These are phyloP conservation scores for Callimorpha dominula DNA, from an alignment of 2,888 invertebrate species.

Conservation along the genomic window DNA sequence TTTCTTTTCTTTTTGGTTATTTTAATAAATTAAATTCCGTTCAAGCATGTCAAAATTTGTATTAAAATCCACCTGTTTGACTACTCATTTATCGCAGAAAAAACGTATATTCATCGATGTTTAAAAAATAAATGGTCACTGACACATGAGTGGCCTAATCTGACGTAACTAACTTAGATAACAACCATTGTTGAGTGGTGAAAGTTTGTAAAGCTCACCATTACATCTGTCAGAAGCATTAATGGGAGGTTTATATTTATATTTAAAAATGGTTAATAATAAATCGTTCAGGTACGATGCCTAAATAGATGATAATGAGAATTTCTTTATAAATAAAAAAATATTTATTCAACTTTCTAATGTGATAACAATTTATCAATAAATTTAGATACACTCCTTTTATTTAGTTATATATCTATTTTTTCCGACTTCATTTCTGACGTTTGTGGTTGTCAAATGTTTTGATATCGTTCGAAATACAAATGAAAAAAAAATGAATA, in stretches of 20 bases:
- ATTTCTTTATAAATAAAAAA: neutral
- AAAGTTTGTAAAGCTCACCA: constrained; percentile 60
- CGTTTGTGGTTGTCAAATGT: neutral
- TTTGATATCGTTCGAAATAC: neutral
- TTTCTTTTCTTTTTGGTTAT: constrained; percentile 6
- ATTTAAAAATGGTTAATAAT: neutral
- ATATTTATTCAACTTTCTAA: constrained; percentile 2
- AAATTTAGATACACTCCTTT: neutral
- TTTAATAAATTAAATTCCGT: neutral
- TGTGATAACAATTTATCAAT: neutral
- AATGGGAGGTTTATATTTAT: constrained; percentile 18
- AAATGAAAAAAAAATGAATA: neutral
- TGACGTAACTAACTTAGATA: constrained; percentile 74
- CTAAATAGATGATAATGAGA: neutral
- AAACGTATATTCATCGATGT: neutral
- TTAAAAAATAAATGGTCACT: constrained; percentile 35
- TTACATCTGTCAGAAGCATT: constrained; percentile 24
- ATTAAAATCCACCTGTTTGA: neutral
- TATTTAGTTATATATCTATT: neutral
- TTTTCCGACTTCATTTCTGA: neutral
- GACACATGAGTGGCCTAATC: constrained; percentile 51
- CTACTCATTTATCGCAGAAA: neutral
- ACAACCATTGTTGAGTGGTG: constrained; percentile 62
- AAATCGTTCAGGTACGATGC: neutral
- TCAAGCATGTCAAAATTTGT: constrained; percentile 20